Base-by-base conservation (phyloP, 2,888 invertebrate genomes). In the Netelia inedita region DNA sequence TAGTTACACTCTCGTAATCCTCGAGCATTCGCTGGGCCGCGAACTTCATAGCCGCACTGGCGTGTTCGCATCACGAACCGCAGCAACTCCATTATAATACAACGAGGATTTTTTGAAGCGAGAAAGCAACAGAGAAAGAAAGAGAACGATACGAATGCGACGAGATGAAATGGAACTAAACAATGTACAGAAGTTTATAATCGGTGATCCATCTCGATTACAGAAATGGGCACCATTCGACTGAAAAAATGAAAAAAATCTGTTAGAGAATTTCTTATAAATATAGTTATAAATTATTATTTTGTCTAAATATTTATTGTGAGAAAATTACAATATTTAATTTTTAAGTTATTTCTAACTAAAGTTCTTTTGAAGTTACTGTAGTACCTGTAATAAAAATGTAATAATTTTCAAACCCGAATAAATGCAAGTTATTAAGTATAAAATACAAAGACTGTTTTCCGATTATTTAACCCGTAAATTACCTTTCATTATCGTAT, bases 71-170 rank as follows among this genome's bases (percentile, higher is more conserved):
- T 57, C 66, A 71, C 59, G 65, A 68, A 68, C 81, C 78, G 74
- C 71, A 72, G 35, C 74, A 76, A 84, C 69, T 21, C 74, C 71
- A 59, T 82, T 82, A 82, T 66, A 75, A 75, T 71, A 35, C 72
- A 72, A 79, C 71, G 21, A 73, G 59, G 46, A 79, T 61, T 69
- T 66, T 71, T 76, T 53, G 11, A 79, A 28, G 59, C 57, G 75
- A 53, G 63, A 74, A 74, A 46, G 72, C 69, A 63, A 74, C 41
- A 87, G 86, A 21, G 63, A 28, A 71, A 74, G 68, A 74, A 23
- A 87, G 86, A n/a, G 65, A 28, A 72, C 71, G 85, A 87, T 89
- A 88, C 89, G 87, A 85, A 87, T 87, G 87, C 88, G 61, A 82
- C 65, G 69, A 79, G 50, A 74, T 41, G 65, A 82, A 85, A 85